phyloP scores from a whole-genome alignment of 2,797 vertebrate species.

The Poeciliopsis infans region DNA sequence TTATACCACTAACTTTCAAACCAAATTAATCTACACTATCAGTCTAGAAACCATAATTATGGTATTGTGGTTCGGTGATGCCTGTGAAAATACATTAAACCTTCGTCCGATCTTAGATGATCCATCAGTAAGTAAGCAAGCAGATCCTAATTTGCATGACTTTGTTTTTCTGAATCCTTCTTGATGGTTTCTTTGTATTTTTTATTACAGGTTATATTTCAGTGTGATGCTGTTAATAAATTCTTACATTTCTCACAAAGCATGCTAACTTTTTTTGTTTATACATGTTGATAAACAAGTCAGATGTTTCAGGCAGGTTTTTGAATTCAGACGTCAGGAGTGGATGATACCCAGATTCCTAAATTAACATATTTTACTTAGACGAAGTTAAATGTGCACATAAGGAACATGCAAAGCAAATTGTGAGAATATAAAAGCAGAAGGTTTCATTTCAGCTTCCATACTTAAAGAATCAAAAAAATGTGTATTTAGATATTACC shows the following conservation, averaged over 20 bases:
- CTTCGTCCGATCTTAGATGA: background rate
- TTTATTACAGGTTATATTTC: background rate
- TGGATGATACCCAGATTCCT: background rate
- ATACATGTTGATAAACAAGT: background rate
- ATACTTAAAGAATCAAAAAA: background rate
- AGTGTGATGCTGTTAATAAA: background rate
- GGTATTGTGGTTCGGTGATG: background rate
- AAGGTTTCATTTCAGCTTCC: background rate
- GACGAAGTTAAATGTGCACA: background rate
- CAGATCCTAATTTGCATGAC: background rate
- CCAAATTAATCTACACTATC: background rate
- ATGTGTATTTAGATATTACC: background rate
- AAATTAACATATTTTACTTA: background rate
- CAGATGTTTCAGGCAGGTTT: background rate
- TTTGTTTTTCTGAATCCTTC: background rate
- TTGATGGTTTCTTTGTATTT: background rate
- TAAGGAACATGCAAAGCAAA: background rate
- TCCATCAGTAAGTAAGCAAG: background rate
- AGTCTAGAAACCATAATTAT: background rate
- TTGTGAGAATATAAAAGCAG: background rate
- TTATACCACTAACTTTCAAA: background rate
- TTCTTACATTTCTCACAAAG: background rate
- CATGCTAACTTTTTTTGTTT: background rate
- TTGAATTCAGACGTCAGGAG: background rate
- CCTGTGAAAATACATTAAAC: conserved; percentile 19